These are phyloP conservation scores for Perdix hodgsoniae DNA, from an alignment of 2,797 vertebrate species.

Conservation along the genomic window DNA sequence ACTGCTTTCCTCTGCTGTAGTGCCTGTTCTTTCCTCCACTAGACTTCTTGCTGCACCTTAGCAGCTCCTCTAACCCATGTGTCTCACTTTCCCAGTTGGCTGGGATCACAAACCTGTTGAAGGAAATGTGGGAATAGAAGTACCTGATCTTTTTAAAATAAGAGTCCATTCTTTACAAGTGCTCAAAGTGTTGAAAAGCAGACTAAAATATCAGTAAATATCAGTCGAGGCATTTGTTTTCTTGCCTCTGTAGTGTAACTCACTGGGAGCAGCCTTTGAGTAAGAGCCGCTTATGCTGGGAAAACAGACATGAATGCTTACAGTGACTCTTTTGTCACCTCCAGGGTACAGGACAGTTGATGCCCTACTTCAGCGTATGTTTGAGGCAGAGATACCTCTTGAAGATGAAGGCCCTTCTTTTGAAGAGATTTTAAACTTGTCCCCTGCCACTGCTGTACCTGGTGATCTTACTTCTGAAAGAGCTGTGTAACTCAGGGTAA, in stretches of 20 bases:
- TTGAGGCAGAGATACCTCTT: constrained; percentile 89
- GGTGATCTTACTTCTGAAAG: constrained; percentile 77
- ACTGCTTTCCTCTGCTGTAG: background rate
- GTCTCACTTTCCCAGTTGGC: background rate
- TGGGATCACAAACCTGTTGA: background rate
- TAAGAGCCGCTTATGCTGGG: background rate
- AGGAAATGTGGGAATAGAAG: rapidly evolving
- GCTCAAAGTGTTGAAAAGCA: background rate
- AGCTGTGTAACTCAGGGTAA: rapidly evolving
- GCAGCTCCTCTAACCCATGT: background rate
- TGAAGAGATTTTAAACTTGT: constrained; percentile 79
- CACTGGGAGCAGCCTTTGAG: rapidly evolving
- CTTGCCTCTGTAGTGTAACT: background rate
- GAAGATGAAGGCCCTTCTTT: constrained; percentile 83
- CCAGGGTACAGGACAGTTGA: constrained; percentile 92
- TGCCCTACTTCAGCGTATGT: constrained; percentile 91
- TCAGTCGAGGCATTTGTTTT: background rate
- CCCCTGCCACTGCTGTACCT: constrained; percentile 66
- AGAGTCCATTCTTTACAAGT: background rate
- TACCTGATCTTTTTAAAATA: background rate
- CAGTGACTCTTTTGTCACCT: background rate
- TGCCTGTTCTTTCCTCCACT: background rate
- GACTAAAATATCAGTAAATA: background rate
- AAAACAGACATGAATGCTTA: background rate
- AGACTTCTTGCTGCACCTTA: background rate